phyloP scores from a whole-genome alignment of 2,888 invertebrate genomes.

The Glaucopsyche alexis region DNA sequence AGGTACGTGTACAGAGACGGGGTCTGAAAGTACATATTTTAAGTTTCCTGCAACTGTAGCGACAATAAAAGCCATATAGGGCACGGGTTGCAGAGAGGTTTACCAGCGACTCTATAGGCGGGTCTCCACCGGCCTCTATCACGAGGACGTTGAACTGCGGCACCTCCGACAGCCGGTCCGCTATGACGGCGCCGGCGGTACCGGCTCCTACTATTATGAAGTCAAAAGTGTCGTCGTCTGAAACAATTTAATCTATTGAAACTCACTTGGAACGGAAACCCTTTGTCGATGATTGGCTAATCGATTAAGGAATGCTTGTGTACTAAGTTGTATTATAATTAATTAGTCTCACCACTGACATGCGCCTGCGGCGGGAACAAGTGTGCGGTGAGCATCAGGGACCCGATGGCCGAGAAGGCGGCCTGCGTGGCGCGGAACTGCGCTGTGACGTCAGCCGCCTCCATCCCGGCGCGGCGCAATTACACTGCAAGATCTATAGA shows the following conservation, averaged over 20 bases:
- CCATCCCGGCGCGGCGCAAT: too few relatives aligned
- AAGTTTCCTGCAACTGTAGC: too few relatives aligned
- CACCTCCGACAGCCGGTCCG: slow-evolving; percentile 41
- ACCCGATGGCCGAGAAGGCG: slow-evolving; percentile 38
- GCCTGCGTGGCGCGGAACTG: slow-evolving; percentile 32
- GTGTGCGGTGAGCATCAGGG: slow-evolving; percentile 41
- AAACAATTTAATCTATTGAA: slow-evolving; percentile 3
- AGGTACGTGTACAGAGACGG: slow-evolving; percentile 44
- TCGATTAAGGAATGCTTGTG: too few relatives aligned
- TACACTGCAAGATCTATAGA: too few relatives aligned
- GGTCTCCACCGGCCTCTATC: slow-evolving; percentile 46
- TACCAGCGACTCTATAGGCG: slow-evolving; percentile 43
- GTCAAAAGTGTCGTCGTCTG: slow-evolving; percentile 43
- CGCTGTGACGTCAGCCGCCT: too few relatives aligned
- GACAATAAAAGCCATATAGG: too few relatives aligned
- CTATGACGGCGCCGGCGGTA: slow-evolving; percentile 47
- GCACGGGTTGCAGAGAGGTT: too few relatives aligned
- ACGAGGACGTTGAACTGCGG: slow-evolving; percentile 39
- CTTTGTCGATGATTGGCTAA: too few relatives aligned
- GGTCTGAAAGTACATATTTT: slow-evolving; percentile 42
- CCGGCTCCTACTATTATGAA: slow-evolving; percentile 50
- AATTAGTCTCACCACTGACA: slow-evolving; percentile 38
- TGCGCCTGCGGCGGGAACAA: slow-evolving; percentile 41
- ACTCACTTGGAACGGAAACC: too few relatives aligned
- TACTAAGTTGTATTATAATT: too few relatives aligned